phyloP scores from a whole-genome alignment of 2,797 vertebrate species.

The Lutjanus argentimaculatus region DNA sequence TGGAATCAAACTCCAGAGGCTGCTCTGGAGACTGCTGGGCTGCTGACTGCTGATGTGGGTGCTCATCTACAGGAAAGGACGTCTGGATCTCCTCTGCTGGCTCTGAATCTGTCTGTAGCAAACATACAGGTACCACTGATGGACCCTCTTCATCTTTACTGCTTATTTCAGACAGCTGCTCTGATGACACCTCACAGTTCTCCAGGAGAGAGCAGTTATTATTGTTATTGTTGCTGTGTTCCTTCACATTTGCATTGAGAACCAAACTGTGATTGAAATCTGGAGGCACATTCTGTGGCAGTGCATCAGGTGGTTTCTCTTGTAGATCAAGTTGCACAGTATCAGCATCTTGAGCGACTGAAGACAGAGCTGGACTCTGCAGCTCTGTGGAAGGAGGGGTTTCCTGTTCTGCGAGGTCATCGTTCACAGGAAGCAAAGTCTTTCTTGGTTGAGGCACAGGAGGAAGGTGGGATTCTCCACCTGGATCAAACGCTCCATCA shows the following conservation, averaged over 20 bases:
- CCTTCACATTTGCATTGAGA: constrained; percentile 34
- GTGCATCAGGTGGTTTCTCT: constrained; percentile 9
- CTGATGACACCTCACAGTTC: rapidly evolving
- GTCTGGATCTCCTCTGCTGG: constrained; percentile 1
- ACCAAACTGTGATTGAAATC: not conserved
- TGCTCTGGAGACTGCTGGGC: constrained; percentile 9
- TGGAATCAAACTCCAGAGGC: constrained; percentile 36
- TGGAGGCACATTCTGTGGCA: not conserved
- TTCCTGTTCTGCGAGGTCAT: not conserved
- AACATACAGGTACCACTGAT: not conserved
- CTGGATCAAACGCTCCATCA: constrained; percentile 73
- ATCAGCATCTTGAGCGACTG: not conserved
- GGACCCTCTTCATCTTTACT: not conserved
- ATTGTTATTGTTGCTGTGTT: constrained; percentile 67
- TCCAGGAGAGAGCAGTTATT: constrained; percentile 38
- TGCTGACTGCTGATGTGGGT: rapidly evolving
- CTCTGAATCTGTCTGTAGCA: not conserved
- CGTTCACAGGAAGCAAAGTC: not conserved
- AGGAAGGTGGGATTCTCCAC: constrained; percentile 7
- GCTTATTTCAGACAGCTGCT: not conserved
- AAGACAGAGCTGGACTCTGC: not conserved
- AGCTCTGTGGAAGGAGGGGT: constrained; percentile 5
- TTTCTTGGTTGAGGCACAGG: constrained; percentile 52
- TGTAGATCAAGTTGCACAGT: not conserved
- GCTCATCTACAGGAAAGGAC: not conserved